These are phyloP conservation scores for Phylloscopus trochiloides DNA, from an alignment of 2,113 vertebrate genomes.

Conservation along the genomic window DNA sequence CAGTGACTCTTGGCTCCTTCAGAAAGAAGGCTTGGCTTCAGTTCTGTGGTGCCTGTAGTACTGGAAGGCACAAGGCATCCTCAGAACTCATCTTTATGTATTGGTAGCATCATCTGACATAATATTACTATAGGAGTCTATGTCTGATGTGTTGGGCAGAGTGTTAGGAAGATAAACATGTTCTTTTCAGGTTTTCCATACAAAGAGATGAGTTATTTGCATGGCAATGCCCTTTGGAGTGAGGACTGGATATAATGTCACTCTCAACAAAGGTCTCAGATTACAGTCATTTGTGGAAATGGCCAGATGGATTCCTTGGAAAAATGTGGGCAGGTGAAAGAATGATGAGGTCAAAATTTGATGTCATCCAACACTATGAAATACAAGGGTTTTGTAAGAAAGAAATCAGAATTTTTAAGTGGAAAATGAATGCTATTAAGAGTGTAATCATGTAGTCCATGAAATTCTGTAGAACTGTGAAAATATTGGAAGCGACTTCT, in stretches of 20 bases:
- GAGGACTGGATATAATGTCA: background rate
- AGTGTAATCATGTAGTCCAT: background rate
- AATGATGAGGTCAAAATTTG: background rate
- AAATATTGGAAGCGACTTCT: background rate
- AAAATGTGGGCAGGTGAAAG: background rate
- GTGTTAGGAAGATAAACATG: background rate
- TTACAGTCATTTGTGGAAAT: background rate
- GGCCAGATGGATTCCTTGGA: background rate
- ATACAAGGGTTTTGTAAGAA: background rate
- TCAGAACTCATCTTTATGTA: background rate
- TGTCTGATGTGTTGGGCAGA: background rate
- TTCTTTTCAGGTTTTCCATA: background rate
- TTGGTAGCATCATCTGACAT: background rate
- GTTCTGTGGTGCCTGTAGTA: background rate
- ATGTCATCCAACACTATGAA: background rate
- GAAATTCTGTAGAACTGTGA: background rate
- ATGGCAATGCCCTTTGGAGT: background rate
- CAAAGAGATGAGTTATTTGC: background rate
- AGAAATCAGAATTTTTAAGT: background rate
- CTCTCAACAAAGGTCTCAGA: background rate
- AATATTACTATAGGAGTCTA: background rate
- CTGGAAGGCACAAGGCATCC: background rate
- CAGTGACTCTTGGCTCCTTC: background rate
- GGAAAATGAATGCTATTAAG: background rate
- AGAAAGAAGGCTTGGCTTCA: background rate